Percentiles rank a stretch among this genome's conserved stretches.
Evolutionary conservation across 2,797 vertebrate genomes (phyloP).

Genomic region (Anguilla megastoma): DNA sequence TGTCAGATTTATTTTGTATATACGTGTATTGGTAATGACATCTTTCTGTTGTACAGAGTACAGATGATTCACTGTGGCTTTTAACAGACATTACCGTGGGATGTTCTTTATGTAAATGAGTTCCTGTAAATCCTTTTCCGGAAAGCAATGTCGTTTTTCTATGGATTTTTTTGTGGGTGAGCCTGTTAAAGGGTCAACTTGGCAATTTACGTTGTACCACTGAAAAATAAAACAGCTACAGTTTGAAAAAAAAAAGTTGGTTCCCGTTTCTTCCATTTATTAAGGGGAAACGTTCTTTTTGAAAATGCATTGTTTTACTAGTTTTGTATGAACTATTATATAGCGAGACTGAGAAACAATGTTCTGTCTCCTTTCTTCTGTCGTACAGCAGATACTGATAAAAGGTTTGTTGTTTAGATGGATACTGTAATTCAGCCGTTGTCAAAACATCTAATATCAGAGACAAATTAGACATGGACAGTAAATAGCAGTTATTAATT

Average conservation of each 20-base stretch:
- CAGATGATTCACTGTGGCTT: neutral
- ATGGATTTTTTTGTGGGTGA: no score
- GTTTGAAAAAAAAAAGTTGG: no score
- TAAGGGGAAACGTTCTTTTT: neutral
- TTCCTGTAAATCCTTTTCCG: neutral
- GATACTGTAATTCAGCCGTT: neutral
- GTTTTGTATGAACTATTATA: neutral
- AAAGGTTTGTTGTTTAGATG: neutral
- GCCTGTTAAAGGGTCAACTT: neutral
- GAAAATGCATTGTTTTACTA: neutral
- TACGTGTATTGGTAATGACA: neutral
- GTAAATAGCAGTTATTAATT: neutral
- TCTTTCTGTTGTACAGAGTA: neutral
- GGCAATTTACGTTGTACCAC: neutral
- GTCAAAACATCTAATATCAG: neutral
- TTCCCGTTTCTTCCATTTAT: neutral
- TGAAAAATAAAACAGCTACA: neutral
- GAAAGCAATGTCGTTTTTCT: no score
- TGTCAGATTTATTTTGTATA: neutral
- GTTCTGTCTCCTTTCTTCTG: neutral
- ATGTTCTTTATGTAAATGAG: constrained; percentile 9
- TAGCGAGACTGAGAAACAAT: neutral
- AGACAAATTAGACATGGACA: neutral
- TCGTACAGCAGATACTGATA: no score
- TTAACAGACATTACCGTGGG: neutral